Percentiles rank a stretch among this genome's conserved stretches.
These are phyloP conservation scores for Xenopus tropicalis DNA, from an alignment of 2,113 vertebrate genomes.

Conservation along the genomic window DNA sequence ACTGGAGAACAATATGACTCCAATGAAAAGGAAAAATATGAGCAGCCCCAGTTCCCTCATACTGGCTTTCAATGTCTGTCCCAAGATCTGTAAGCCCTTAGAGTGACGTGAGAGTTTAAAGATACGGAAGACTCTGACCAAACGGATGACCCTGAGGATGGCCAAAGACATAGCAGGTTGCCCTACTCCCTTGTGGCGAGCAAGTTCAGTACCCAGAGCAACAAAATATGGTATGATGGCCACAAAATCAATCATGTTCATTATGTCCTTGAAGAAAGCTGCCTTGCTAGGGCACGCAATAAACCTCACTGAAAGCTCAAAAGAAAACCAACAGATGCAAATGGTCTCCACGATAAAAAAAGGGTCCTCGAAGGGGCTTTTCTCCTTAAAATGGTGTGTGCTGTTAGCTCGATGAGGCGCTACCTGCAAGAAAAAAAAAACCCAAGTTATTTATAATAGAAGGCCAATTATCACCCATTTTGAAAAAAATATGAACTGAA, in stretches of 20 bases:
- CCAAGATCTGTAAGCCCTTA: slow-evolving; percentile 86
- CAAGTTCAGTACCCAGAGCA: slow-evolving; percentile 81
- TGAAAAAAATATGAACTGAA: too few relatives aligned
- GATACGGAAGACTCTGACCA: slow-evolving; percentile 86
- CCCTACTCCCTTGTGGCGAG: slow-evolving; percentile 67
- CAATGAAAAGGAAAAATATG: slow-evolving; percentile 94
- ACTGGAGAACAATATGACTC: slow-evolving; percentile 88
- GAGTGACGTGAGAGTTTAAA: slow-evolving; percentile 92
- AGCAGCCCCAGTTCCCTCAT: slow-evolving; percentile 86
- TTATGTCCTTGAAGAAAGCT: slow-evolving; percentile 84
- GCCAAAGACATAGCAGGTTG: slow-evolving; percentile 81
- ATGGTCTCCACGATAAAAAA: slow-evolving; percentile 88
- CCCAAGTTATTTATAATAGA: too few relatives aligned
- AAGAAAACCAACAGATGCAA: slow-evolving; percentile 91
- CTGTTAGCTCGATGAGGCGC: slow-evolving; percentile 47
- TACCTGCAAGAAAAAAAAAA: slow-evolving; percentile 30
- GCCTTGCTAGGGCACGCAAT: slow-evolving; percentile 74
- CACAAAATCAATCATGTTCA: slow-evolving; percentile 92
- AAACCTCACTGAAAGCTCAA: slow-evolving; percentile 81
- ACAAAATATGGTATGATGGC: slow-evolving; percentile 90
- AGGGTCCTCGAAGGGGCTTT: slow-evolving; percentile 71
- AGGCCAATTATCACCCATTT: too few relatives aligned
- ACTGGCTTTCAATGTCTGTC: slow-evolving; percentile 87
- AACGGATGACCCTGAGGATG: slow-evolving; percentile 81
- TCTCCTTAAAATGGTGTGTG: slow-evolving; percentile 27